Evolutionary conservation across 2,113 vertebrate species (phyloP).

Genomic region (Dicentrarchus labrax): DNA sequence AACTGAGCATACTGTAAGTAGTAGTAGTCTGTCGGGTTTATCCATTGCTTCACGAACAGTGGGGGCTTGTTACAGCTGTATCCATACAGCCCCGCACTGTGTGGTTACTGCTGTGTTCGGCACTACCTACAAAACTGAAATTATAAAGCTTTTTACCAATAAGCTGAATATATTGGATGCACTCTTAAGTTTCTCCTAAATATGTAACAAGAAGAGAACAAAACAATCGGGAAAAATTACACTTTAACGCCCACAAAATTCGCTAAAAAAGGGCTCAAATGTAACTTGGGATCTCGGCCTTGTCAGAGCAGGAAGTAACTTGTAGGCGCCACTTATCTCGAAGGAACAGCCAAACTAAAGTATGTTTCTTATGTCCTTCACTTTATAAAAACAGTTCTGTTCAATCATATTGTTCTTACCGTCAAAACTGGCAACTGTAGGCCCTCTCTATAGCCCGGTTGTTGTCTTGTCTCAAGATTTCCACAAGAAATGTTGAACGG

Average conservation of each 20-base stretch:
- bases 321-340: slow-evolving; percentile 65
- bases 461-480: slow-evolving; percentile 59
- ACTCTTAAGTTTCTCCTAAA: accelerated
- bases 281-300: slow-evolving; percentile 77
- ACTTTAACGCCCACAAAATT: slow-evolving; percentile 20
- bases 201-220: not conserved
- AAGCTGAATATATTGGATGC: accelerated
- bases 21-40: not conserved
- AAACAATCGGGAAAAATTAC: not conserved
- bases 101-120: not conserved
- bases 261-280: slow-evolving; percentile 48
- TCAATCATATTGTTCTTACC: slow-evolving; percentile 57
- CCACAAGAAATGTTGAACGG: slow-evolving; percentile 67
- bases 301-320: slow-evolving; percentile 86
- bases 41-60: not conserved
- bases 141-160: not conserved
- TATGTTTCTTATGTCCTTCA: not conserved
- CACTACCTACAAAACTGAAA: not conserved
- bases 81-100: not conserved
- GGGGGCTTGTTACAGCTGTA: not conserved
- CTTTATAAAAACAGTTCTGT: not conserved
- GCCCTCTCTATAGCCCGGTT: slow-evolving; percentile 14
- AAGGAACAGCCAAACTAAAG: slow-evolving; percentile 39
- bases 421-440: slow-evolving; percentile 22
- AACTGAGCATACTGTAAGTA: not conserved